Evolutionary conservation across 1,140 invertebrate genomes (phyloP), one percentile per base, ranked within the genome.

Genomic region (Apis laboriosa): DNA sequence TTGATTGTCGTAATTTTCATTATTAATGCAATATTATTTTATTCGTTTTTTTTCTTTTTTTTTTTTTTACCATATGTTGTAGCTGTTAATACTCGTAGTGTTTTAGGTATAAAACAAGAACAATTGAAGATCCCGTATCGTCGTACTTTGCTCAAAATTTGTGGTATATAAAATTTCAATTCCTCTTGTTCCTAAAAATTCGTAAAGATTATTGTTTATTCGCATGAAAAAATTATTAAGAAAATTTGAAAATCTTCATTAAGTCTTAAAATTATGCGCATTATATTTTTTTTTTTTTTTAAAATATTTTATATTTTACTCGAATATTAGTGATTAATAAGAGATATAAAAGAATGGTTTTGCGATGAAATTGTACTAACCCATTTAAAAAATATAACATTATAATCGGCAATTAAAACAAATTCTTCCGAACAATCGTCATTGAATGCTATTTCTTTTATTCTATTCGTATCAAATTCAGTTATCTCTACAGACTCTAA

Each of bases 331-430:
- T 43, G 34, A 43, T 43, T 43, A 43, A 43, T 43, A 43, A 43
- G 34, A 43, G 34, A 43, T 43, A 34, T 34, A 43, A 43, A 43
- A 43, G 34, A 43, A 43, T 34, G 34, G 34, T 34, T 34, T 34
- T 34, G 34, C 4, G 34, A 43, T 43, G 34, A 43, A 43, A 34
- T 76, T 43, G 63, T 34, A 90, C 87, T 4, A 80, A 94, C 94
- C 93, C 93, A 94, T 19, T 74, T 84, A n/a, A 93, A 28, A 28
- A 94, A 93, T 15, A 92, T 19, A 2, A 94, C 84, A n/a, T 88
- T 84, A 60, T 89, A 85, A 56, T 94, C 89, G 28, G 91, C 92
- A 11, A 92, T 92, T 15, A 94, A 76, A 85, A 90, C 90, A 74
- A 95, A 90, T 79, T 93, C 90, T 82, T 93, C 90, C 21, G 92